Evolutionary conservation across 2,113 vertebrate species (phyloP).

Genomic region (Numenius arquata): DNA sequence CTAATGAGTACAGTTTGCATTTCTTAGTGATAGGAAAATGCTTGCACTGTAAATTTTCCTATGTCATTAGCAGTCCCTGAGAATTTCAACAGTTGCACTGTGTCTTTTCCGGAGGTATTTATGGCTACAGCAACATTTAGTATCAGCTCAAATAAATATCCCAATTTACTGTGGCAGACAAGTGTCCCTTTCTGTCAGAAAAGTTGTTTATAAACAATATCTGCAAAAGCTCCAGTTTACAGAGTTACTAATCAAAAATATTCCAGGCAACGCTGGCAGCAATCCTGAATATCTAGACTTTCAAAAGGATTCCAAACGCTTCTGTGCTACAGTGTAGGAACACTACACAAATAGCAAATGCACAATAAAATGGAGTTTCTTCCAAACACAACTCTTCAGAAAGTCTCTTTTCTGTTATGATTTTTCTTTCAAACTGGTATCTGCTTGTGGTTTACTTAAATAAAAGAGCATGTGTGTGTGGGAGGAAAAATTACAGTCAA

Average conservation of each 20-base stretch:
- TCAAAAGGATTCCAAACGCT: neutral
- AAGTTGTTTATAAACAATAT: neutral
- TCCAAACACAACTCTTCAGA: neutral
- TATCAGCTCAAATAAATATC: neutral
- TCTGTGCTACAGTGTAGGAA: neutral
- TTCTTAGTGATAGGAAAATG: neutral
- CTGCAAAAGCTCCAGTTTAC: neutral
- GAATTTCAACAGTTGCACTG: neutral
- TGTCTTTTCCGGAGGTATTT: neutral
- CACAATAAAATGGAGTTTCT: neutral
- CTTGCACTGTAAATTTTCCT: neutral
- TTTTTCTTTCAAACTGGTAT: constrained; percentile 14
- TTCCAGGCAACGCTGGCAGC: neutral
- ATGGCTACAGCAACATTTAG: neutral
- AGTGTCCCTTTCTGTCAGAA: neutral
- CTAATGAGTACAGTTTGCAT: neutral
- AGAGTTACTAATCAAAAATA: neutral
- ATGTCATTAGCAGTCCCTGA: neutral
- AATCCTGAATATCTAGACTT: neutral
- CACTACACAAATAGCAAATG: neutral
- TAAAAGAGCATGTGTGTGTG: constrained; percentile 18
- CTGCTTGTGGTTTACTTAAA: constrained; percentile 23
- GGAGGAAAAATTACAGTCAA: constrained; percentile 28
- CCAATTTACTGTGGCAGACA: neutral
- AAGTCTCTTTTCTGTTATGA: neutral